phyloP scores from a whole-genome alignment of 1,140 invertebrate genomes.

The Arion vulgaris region DNA sequence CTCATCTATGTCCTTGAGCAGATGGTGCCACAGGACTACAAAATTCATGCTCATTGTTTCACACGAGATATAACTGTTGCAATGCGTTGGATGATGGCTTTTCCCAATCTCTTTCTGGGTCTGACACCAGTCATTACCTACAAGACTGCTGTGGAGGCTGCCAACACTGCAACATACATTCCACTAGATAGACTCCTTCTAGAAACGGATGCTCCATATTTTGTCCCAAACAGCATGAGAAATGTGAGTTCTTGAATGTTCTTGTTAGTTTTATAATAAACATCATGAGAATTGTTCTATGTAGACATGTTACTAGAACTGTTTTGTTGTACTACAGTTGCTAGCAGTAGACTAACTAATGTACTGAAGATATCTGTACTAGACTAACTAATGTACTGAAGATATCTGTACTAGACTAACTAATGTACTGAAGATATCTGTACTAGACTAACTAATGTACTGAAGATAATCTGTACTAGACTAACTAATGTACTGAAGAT shows the following conservation, averaged over 20 bases:
- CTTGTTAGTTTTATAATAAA: not conserved
- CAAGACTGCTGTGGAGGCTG: conserved; percentile 57
- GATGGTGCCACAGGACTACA: conserved; percentile 68
- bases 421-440: no score
- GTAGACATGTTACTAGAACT: not conserved
- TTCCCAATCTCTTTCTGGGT: conserved; percentile 73
- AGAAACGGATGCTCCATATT: conserved; percentile 76
- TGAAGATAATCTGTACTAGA: no score
- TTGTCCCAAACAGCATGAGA: conserved; percentile 68
- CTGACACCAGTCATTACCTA: conserved; percentile 74
- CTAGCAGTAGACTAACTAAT: no score
- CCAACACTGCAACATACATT: conserved; percentile 68
- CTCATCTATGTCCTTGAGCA: not conserved
- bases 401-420: no score
- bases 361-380: no score
- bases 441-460: no score
- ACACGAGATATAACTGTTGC: conserved; percentile 68
- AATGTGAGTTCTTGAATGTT: not conserved
- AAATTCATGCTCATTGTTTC: conserved; percentile 75
- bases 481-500: no score
- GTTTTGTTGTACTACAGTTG: not conserved
- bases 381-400: no score
- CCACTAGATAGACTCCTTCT: conserved; percentile 72
- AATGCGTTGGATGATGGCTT: conserved; percentile 69
- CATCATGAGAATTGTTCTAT: not conserved